phyloP scores from a whole-genome alignment of 2,797 vertebrate species.

The Argentina silus region DNA sequence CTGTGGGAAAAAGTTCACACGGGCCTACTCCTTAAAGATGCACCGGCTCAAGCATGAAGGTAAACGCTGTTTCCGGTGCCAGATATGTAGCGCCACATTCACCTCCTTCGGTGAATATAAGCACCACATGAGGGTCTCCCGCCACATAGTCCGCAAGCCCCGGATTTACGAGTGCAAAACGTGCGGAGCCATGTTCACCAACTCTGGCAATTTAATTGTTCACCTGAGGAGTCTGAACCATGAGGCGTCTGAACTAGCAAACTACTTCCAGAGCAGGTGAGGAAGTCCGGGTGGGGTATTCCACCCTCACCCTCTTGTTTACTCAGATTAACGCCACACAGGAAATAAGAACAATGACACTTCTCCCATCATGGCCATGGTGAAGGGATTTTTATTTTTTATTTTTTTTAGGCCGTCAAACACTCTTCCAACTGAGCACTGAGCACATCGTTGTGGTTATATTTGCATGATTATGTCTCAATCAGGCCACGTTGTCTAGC shows the following conservation, averaged over 20 bases:
- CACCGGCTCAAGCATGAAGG: constrained; percentile 99
- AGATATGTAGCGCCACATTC: constrained; percentile 99
- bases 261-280: constrained; percentile 99
- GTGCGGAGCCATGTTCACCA: constrained; percentile 99
- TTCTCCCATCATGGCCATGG: constrained; percentile 5
- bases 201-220: constrained; percentile 99
- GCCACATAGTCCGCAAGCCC: constrained; percentile 99
- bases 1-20: constrained; percentile 99
- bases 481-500: no score
- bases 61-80: constrained; percentile 99
- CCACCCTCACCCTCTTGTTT: constrained; percentile 70
- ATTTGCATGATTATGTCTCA: no score
- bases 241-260: constrained; percentile 99
- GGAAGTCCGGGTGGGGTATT: constrained; percentile 82
- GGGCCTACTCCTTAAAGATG: constrained; percentile 99
- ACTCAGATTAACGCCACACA: constrained; percentile 71
- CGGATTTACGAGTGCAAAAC: constrained; percentile 99
- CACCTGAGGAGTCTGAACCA: constrained; percentile 99
- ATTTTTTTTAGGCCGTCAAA: background rate
- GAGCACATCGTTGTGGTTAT: no score
- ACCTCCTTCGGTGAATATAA: constrained; percentile 99
- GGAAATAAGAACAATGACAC: constrained; percentile 35
- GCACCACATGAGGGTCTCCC: constrained; percentile 99
- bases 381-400: constrained; percentile 9
- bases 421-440: no score